Percentiles rank a stretch among this genome's conserved stretches.
These are phyloP conservation scores for Heliconius ethilla DNA, from an alignment of 2,888 invertebrate species.

Conservation along the genomic window DNA sequence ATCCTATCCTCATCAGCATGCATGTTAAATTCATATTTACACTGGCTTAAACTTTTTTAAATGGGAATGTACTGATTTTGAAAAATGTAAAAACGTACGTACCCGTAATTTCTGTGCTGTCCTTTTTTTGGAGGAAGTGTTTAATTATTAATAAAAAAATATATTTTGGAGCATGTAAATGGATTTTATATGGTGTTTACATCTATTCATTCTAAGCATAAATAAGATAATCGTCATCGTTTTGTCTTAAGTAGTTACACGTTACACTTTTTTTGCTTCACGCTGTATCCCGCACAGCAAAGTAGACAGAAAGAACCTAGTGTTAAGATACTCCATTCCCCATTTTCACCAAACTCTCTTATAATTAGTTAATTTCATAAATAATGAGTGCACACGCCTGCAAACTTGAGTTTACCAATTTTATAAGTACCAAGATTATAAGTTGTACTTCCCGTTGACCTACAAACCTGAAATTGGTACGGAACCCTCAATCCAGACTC, in stretches of 20 bases:
- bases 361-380: not conserved
- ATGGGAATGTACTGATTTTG: slow-evolving; percentile 5
- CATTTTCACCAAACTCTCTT: not conserved
- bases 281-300: too few relatives aligned
- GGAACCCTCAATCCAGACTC: not conserved
- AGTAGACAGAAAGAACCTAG: too few relatives aligned
- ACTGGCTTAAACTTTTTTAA: slow-evolving; percentile 8
- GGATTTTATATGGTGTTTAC: too few relatives aligned
- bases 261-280: too few relatives aligned
- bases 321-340: too few relatives aligned
- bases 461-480: not conserved
- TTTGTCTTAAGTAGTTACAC: too few relatives aligned
- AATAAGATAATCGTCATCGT: too few relatives aligned
- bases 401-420: not conserved
- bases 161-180: too few relatives aligned
- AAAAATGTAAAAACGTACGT: not conserved
- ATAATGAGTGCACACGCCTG: not conserved
- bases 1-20: slow-evolving; percentile 19
- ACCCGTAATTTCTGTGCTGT: not conserved
- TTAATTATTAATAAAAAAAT: too few relatives aligned
- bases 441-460: not conserved
- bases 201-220: too few relatives aligned
- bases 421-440: not conserved
- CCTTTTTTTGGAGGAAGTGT: too few relatives aligned
- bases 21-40: slow-evolving; percentile 20